Evolutionary conservation across 2,888 invertebrate genomes (phyloP), one percentile per base, ranked within the genome.

Genomic region (Tridacna crocea): DNA sequence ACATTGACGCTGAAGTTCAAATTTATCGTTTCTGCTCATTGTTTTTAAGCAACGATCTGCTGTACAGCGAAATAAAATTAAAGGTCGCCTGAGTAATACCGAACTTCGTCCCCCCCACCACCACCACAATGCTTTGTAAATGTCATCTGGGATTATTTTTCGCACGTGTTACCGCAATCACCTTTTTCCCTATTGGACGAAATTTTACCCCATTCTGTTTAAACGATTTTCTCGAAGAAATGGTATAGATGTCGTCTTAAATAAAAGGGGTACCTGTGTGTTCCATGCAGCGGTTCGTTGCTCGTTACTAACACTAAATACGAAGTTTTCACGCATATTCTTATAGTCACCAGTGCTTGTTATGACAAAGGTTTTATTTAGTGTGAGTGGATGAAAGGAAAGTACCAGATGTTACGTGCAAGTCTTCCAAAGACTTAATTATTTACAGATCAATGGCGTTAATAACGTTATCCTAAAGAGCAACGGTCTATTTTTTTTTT

Each of bases 341-440:
- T 36, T 4, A 36, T 8, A 8, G 36, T 36, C 36, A 8, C 36
- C 36, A 36, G 36, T 36, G 36, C 36, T 8, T 8, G 8, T 36
- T 2, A 36, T 36, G 36, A 36, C 2, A 1, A 55, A 55, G 55
- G 55, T 19, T 19, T 19, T 55, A 55, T 55, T 55, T 2, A 11
- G 15, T 55, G 19, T 11, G 55, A 19, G 6, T 6, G 10, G 19
- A 55, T 19, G 10, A 22, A 22, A 22, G 61, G 61, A n/a, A 22
- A 61, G 26, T 19, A 24, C n/a, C 61, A 61, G 61, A 61, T 61
- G 61, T 61, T 24, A 24, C 61, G 12, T 12, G 3, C 22, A n/a
- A 58, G n/a, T 17, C 61, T 61, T 61, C 22, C 61, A 61, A 22
- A 61, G 19, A 24, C 61, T 61, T 61, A 61, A 61, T 61, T 61